Evolutionary conservation across 2,113 vertebrate genomes (phyloP).

Genomic region (Elephantulus edwardii): DNA sequence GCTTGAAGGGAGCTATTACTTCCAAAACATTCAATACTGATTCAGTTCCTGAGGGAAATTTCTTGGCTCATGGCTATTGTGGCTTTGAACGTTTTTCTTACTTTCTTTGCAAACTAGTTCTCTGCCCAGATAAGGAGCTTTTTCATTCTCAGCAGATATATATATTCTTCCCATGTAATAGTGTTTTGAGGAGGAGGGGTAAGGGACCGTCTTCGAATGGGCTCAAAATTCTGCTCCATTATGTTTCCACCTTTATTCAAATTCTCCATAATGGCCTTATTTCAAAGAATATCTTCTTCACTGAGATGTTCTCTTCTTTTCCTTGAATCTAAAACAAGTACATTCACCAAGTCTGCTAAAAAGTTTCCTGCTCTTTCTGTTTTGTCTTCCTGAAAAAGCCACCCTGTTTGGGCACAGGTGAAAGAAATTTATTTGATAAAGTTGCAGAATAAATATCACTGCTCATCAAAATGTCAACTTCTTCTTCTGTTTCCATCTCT

Average conservation of each 20-base stretch:
- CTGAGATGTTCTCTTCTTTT: constrained; percentile 98
- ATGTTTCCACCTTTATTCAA: constrained; percentile 98
- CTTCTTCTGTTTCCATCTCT: constrained; percentile 98
- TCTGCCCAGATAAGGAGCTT: constrained; percentile 96
- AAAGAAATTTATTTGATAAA: constrained; percentile 99
- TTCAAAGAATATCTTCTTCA: constrained; percentile 98
- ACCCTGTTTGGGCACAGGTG: constrained; percentile 95
- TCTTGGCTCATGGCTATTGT: constrained; percentile 99
- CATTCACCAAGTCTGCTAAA: constrained; percentile 95
- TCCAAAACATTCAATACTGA: constrained; percentile 98
- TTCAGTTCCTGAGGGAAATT: constrained; percentile 96
- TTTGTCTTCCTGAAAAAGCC: constrained; percentile 99
- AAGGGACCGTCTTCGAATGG: constrained; percentile 93
- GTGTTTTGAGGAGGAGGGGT: constrained; percentile 93
- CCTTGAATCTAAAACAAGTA: constrained; percentile 96
- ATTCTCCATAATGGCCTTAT: constrained; percentile 99
- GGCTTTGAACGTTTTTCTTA: constrained; percentile 99
- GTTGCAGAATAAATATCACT: constrained; percentile 99
- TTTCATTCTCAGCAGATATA: constrained; percentile 97
- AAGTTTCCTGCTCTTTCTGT: constrained; percentile 99
- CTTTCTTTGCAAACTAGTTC: constrained; percentile 98
- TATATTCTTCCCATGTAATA: constrained; percentile 98
- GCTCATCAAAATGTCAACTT: constrained; percentile 99
- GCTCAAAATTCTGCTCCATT: constrained; percentile 98
- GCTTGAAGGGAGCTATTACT: constrained; percentile 99